Base-by-base conservation (phyloP, 2,888 invertebrate species). In the Agrypnus murinus region DNA sequence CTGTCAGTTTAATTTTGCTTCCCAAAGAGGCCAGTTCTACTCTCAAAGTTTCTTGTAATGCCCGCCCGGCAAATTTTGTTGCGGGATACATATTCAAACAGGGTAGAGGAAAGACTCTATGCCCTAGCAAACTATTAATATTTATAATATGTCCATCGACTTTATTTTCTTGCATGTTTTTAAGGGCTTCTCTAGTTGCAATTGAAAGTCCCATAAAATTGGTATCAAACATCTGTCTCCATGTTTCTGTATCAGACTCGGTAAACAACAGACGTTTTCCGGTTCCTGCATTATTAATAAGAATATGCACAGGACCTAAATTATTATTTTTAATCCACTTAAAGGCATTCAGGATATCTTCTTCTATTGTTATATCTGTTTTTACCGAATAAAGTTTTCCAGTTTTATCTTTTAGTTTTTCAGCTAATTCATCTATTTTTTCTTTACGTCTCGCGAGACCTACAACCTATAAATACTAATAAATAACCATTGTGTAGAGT, bases 101-200 rank as follows among this genome's bases (percentile, higher is more conserved):
- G 3, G 25, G 25, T n/a, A n/a, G n/a, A 3, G 25, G 3, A 5
- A 5, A 25, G 5, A 40, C 40, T 10, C 7, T n/a, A 40, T 40
- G 7, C 12, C 40, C 65, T 12, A 50, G 50, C 1, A 65, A 63
- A 38, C 75, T 91, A 81, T 89, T 90, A 64, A 92, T 86, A 63
- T 90, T 86, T 59, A 92, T 85, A 72, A 92, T 88, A 74, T 91
- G 90, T 0, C 90, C 91, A 48, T 87, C 86, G 0, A 85, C 82
- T 1, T 85, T 83, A 38, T 85, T 82, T 31, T 86, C 85, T 32
- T 85, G 85, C 89, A 91, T 90, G 0, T 87, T 84, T 65, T 87
- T 86, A 0, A 89, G 78, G 0, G 89, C 87, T 80, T 91, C 90
- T 46, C 89, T 85, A 1, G 89, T 84, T 74, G 89, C 89, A 14